A percentile compares a stretch with the other conserved stretches of the same genome.
These are phyloP conservation scores for Adelges cooleyi DNA, from an alignment of 1,140 invertebrate genomes.

Conservation along the genomic window DNA sequence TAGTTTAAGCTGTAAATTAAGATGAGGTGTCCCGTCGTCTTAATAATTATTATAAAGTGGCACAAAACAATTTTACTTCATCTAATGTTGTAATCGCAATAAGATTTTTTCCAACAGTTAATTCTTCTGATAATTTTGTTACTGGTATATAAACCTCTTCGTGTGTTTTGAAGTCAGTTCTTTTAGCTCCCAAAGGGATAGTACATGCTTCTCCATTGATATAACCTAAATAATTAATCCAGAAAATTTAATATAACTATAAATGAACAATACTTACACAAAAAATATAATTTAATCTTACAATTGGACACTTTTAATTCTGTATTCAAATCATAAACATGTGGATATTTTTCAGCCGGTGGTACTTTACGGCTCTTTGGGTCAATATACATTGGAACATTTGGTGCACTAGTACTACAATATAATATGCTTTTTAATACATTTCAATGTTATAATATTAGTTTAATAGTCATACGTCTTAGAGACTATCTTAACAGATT, in stretches of 20 bases:
- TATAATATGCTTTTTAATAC: constrained; percentile 31
- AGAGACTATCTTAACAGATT: constrained; percentile 41
- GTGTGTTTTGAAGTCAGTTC: constrained; percentile 57
- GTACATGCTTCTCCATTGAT: constrained; percentile 67
- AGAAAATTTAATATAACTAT: no score
- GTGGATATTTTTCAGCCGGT: constrained; percentile 47
- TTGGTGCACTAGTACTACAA: constrained; percentile 2
- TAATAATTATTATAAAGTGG: no score
- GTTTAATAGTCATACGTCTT: constrained; percentile 38
- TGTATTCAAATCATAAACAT: constrained; percentile 67
- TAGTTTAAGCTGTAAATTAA: no score
- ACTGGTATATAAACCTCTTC: constrained; percentile 84
- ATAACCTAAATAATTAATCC: constrained; percentile 47
- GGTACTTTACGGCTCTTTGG: constrained; percentile 9
- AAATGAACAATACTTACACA: constrained; percentile 13
- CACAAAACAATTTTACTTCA: constrained; percentile 43
- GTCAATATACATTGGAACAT: constrained; percentile 10
- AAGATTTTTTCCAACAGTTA: constrained; percentile 52
- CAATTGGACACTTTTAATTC: constrained; percentile 53
- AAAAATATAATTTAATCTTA: constrained; percentile 34
- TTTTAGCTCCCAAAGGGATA: constrained; percentile 62
- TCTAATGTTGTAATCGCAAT: constrained; percentile 65
- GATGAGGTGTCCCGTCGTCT: no score
- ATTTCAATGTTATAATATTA: not conserved
- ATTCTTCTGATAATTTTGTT: constrained; percentile 48